phyloP scores from a whole-genome alignment of 2,113 vertebrate genomes.

The Carassius carassius region DNA sequence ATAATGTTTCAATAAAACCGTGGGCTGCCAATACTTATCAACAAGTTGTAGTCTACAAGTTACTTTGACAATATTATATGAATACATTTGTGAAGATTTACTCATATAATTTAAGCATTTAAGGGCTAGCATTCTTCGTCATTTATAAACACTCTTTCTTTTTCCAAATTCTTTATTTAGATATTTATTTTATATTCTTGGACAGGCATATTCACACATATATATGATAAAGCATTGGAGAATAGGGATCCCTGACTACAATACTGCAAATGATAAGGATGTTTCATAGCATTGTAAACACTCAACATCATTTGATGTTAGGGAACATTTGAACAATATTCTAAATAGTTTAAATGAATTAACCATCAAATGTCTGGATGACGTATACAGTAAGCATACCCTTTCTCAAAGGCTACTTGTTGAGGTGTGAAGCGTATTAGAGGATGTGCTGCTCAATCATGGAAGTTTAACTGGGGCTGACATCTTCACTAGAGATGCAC shows the following conservation, averaged over 20 bases:
- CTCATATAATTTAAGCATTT: neutral
- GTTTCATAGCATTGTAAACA: constrained; percentile 42
- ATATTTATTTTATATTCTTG: neutral
- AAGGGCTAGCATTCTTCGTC: neutral
- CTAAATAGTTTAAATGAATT: constrained; percentile 9
- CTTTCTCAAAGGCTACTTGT: constrained; percentile 65
- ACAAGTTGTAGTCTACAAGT: neutral
- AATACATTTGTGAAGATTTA: neutral
- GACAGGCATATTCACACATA: neutral
- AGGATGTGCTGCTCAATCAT: constrained; percentile 45
- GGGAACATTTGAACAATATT: constrained; percentile 11
- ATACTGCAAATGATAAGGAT: constrained; percentile 17
- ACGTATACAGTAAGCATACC: constrained; percentile 60
- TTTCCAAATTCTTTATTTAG: constrained; percentile 27
- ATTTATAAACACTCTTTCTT: constrained; percentile 23
- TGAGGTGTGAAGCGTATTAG: constrained; percentile 66
- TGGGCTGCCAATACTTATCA: neutral
- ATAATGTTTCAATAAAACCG: neutral
- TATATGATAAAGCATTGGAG: constrained; percentile 31
- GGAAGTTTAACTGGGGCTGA: constrained; percentile 39
- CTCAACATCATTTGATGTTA: constrained; percentile 11
- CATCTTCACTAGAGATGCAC: constrained; percentile 53
- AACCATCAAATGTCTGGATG: constrained; percentile 23
- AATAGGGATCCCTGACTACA: constrained; percentile 41
- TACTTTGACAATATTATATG: neutral